A percentile compares a stretch with the other conserved stretches of the same genome.
Conservation (phyloP, 2,797 vertebrate genomes). For the Naso thynnoides region DNA sequence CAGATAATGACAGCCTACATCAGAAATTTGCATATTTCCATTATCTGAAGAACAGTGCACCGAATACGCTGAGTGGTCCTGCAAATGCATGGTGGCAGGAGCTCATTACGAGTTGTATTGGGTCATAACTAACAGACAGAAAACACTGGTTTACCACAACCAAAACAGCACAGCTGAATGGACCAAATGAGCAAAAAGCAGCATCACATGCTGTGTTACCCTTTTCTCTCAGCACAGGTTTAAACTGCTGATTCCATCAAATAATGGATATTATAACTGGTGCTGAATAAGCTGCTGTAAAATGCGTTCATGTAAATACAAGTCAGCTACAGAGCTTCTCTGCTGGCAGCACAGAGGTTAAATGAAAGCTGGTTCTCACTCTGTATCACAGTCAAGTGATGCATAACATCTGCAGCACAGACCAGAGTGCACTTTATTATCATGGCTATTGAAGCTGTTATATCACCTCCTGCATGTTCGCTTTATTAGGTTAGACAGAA, state of each 20-base stretch:
- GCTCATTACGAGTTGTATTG: conserved; percentile 40
- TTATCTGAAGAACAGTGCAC: conserved; percentile 43
- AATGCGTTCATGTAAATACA: conserved; percentile 77
- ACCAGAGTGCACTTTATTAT: conserved; percentile 31
- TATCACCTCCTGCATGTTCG: conserved; percentile 1
- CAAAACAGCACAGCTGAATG: conserved; percentile 33
- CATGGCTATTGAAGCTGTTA: conserved; percentile 16
- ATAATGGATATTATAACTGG: conserved; percentile 72
- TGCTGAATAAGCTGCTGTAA: conserved; percentile 75
- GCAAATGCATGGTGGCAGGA: conserved; percentile 29
- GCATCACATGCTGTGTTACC: conserved; percentile 34
- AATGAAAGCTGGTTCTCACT: conserved; percentile 40
- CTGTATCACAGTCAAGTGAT: conserved; percentile 33
- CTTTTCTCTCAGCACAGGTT: conserved; percentile 27
- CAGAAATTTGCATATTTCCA: conserved; percentile 51
- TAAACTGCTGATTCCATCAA: conserved; percentile 74
- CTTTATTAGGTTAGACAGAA: conserved; percentile 13
- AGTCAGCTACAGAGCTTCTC: conserved; percentile 23
- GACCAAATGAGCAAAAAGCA: conserved; percentile 35
- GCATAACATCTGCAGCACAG: conserved; percentile 28
- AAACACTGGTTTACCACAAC: conserved; percentile 17
- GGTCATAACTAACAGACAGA: conserved; percentile 46
- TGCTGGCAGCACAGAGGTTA: conserved; percentile 15
- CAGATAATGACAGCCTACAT: conserved; percentile 37
- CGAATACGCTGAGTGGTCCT: conserved; percentile 20